phyloP scores from a whole-genome alignment of 2,888 invertebrate species.

The Epinotia nisella region DNA sequence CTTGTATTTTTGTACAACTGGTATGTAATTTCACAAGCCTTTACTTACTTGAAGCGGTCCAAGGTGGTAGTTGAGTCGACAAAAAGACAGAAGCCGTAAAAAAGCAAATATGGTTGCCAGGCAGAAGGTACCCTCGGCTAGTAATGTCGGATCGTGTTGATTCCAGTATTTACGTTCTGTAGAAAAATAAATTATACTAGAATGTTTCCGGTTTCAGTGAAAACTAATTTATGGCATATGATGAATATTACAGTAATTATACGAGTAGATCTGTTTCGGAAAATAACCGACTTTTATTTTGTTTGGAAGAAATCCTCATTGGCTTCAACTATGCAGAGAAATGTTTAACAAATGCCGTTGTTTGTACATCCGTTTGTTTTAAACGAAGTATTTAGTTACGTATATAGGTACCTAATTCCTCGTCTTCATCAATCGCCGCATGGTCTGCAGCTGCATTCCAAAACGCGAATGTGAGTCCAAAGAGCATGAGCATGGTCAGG shows the following conservation, averaged over 20 bases:
- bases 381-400: neutral
- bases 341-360: too few relatives aligned
- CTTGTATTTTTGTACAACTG: too few relatives aligned
- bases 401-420: slow-evolving; percentile 46
- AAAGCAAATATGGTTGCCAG: slow-evolving; percentile 88
- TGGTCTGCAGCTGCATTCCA: slow-evolving; percentile 86
- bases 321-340: too few relatives aligned
- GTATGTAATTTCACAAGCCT: neutral
- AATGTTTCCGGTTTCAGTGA: too few relatives aligned
- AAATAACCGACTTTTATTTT: neutral
- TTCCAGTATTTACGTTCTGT: slow-evolving; percentile 88
- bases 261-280: too few relatives aligned
- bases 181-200: slow-evolving; percentile 9
- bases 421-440: slow-evolving; percentile 53
- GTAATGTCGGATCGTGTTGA: slow-evolving; percentile 85
- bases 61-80: slow-evolving; percentile 86
- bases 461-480: slow-evolving; percentile 85
- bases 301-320: too few relatives aligned
- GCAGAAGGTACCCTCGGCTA: slow-evolving; percentile 88
- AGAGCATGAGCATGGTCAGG: slow-evolving; percentile 84
- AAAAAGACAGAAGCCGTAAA: slow-evolving; percentile 86
- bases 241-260: neutral
- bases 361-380: neutral
- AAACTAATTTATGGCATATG: neutral
- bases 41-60: slow-evolving; percentile 84